These are phyloP conservation scores for Mallotus villosus DNA, from an alignment of 2,797 vertebrate species.

Conservation along the genomic window DNA sequence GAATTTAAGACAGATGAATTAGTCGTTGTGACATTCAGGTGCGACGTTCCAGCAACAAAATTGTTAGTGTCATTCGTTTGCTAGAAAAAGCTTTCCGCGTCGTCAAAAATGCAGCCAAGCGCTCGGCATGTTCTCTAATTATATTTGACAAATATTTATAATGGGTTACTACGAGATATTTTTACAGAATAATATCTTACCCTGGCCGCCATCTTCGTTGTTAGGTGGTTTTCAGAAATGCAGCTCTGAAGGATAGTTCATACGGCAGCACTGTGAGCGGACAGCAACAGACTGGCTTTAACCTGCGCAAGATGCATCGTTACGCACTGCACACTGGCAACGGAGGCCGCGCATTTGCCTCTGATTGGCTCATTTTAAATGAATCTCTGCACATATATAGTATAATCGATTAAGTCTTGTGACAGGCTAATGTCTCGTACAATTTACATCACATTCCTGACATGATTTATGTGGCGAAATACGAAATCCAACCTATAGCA, in stretches of 20 bases:
- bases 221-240: conserved; percentile 43
- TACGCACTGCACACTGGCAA: not conserved
- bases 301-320: not conserved
- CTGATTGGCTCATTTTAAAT: conserved; percentile 58
- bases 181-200: conserved; percentile 58
- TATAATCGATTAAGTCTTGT: not conserved
- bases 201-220: conserved; percentile 75
- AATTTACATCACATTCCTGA: not conserved
- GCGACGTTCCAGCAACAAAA: conserved; percentile 3
- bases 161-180: not conserved
- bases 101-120: not conserved
- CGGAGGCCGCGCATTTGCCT: conserved; percentile 37
- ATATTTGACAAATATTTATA: not conserved
- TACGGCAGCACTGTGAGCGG: conserved; percentile 36
- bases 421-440: not conserved
- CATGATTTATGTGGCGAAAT: not conserved
- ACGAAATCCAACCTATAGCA: not conserved
- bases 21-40: conserved; percentile 48
- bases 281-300: conserved; percentile 45
- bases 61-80: not conserved
- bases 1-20: not conserved
- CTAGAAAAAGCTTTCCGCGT: not conserved
- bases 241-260: conserved; percentile 36
- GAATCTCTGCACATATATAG: conserved; percentile 32
- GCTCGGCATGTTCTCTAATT: not conserved